A percentile compares a stretch with the other conserved stretches of the same genome.
Evolutionary conservation across 2,888 invertebrate species (phyloP).

Genomic region (Dryadula phaetusa): DNA sequence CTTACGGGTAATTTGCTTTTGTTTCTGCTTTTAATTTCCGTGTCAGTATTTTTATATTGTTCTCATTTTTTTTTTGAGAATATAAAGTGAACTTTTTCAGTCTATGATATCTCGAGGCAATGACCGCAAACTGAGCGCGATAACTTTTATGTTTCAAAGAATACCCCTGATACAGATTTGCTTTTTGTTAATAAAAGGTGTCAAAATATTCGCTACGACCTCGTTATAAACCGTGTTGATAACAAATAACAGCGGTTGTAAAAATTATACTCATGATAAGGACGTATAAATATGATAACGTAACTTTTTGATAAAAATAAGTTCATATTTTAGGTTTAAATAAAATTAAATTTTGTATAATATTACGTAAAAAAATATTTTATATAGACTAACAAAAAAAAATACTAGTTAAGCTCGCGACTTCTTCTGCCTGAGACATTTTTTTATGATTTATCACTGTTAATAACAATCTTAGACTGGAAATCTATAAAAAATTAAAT

Average conservation of each 20-base stretch:
- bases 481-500: no score
- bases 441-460: no score
- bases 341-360: background rate
- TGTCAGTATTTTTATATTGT: slow-evolving; percentile 68
- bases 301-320: background rate
- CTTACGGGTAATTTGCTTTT: slow-evolving; percentile 73
- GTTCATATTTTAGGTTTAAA: background rate
- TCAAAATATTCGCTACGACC: background rate
- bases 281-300: background rate
- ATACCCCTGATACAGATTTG: slow-evolving; percentile 41
- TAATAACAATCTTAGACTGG: no score
- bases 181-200: slow-evolving; percentile 42
- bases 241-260: slow-evolving; percentile 17
- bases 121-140: slow-evolving; percentile 42
- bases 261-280: background rate
- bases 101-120: slow-evolving; percentile 42
- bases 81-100: slow-evolving; percentile 59
- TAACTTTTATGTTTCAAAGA: slow-evolving; percentile 48
- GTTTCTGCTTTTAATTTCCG: slow-evolving; percentile 76
- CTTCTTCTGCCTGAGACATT: no score
- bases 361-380: background rate
- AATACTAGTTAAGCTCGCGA: no score
- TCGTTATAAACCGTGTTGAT: background rate
- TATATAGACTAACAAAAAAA: background rate
- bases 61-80: slow-evolving; percentile 56